A percentile compares a stretch with the other conserved stretches of the same genome.
These are phyloP conservation scores for Pygocentrus nattereri DNA, from an alignment of 2,797 vertebrate species.

Conservation along the genomic window DNA sequence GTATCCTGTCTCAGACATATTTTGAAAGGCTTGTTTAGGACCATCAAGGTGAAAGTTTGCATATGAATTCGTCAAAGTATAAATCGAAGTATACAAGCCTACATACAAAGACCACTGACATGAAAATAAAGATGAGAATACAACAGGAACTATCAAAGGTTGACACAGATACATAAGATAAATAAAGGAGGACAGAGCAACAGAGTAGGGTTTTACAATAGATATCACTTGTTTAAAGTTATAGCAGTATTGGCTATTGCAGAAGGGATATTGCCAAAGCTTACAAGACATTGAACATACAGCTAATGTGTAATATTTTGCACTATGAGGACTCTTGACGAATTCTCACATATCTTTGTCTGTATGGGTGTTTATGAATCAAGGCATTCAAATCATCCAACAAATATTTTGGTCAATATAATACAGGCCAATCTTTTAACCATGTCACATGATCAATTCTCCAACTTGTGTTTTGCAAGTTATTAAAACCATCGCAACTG, in stretches of 20 bases:
- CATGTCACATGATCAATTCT: not conserved
- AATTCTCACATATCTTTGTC: no score
- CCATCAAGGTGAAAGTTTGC: not conserved
- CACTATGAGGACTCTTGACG: no score
- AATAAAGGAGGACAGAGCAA: not conserved
- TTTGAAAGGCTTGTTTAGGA: not conserved
- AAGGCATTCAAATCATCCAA: no score
- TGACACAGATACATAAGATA: not conserved
- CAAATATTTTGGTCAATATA: no score
- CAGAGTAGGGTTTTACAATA: not conserved
- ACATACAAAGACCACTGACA: conserved; percentile 26
- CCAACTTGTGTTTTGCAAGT: no score
- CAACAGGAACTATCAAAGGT: not conserved
- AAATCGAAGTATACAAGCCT: conserved; percentile 6
- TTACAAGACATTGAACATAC: no score
- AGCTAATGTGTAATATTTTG: no score
- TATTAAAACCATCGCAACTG: no score
- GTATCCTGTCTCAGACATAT: not conserved
- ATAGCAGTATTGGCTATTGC: no score
- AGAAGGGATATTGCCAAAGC: no score
- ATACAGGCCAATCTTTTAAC: no score
- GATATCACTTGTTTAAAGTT: not conserved
- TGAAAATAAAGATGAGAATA: conserved; percentile 8
- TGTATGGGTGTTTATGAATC: no score
- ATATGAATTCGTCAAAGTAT: conserved; percentile 6